Percentiles rank a stretch among this genome's conserved stretches.
phyloP scores from a whole-genome alignment of 1,140 invertebrate genomes.

The Caenorhabditis elegans region WBcel235 BX284602.5:6862501-6863000 shows the following conservation, averaged over 20 bases:
- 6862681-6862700: too few species aligned
- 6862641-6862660: constrained; percentile 6
- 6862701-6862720: neutral
- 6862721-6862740: neutral
- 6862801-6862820: constrained; percentile 6
- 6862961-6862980: neutral
- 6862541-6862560: constrained; percentile 25
- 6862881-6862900: too few species aligned
- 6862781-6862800: constrained; percentile 3
- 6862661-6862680: neutral
- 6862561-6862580: constrained; percentile 18
- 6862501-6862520: neutral
- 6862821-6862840: neutral
- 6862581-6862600: neutral
- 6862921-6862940: too few species aligned
- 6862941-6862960: neutral
- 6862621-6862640: neutral
- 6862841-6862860: neutral
- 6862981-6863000: neutral
- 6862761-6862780: neutral
- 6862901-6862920: too few species aligned
- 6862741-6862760: constrained; percentile 1
- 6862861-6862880: neutral
- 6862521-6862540: neutral
- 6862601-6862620: constrained; percentile 29